phyloP scores from a whole-genome alignment of 2,888 invertebrate species.

The Drosophila putrida region DNA sequence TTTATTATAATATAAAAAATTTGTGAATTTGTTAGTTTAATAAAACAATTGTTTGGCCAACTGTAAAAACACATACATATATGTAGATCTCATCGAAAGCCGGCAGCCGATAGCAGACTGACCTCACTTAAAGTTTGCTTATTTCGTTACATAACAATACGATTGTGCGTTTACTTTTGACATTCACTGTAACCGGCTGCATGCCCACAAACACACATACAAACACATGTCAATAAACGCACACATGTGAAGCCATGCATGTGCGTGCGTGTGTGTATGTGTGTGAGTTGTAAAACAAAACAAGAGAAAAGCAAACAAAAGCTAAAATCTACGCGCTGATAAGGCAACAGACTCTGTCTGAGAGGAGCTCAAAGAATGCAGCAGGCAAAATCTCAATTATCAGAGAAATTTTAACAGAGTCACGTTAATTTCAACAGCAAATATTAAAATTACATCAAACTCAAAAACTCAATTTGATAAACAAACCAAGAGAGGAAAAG shows the following conservation, averaged over 20 bases:
- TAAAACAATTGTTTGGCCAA: too few relatives aligned
- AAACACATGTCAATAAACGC: constrained; percentile 9
- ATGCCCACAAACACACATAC: constrained; percentile 6
- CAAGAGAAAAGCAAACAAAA: constrained; percentile 56
- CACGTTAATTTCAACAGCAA: constrained; percentile 59
- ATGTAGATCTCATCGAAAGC: not conserved
- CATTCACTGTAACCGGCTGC: constrained; percentile 47
- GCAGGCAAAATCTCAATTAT: constrained; percentile 27
- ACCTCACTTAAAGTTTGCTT: constrained; percentile 33
- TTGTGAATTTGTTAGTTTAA: too few relatives aligned
- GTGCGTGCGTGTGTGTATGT: constrained; percentile 2
- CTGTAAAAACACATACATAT: not conserved
- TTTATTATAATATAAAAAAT: too few relatives aligned
- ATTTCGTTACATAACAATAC: constrained; percentile 56
- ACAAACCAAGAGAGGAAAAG: constrained; percentile 33
- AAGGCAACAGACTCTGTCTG: constrained; percentile 36
- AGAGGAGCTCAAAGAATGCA: constrained; percentile 15
- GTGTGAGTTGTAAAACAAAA: constrained; percentile 54
- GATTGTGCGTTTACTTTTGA: constrained; percentile 42
- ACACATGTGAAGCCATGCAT: not conserved
- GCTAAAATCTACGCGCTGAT: constrained; percentile 41
- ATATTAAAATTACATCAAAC: constrained; percentile 46
- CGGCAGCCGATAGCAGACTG: constrained; percentile 11
- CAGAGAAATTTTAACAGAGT: constrained; percentile 43
- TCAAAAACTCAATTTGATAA: constrained; percentile 28